Conservation (phyloP, 2,113 vertebrate species). For the Probosciger aterrimus region DNA sequence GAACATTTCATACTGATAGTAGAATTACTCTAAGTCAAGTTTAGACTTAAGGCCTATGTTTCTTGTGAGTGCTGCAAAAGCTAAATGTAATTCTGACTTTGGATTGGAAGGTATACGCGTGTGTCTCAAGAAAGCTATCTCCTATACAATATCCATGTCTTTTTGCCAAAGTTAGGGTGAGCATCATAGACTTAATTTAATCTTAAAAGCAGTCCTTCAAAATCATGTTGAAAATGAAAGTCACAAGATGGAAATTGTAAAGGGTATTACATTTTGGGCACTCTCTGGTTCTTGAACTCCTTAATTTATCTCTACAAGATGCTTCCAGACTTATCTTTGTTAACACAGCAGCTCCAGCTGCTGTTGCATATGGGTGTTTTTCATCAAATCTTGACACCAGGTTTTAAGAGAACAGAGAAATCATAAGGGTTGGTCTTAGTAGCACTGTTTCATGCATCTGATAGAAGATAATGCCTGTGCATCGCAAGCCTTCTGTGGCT, state of each 20-base stretch:
- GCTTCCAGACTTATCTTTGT: background rate
- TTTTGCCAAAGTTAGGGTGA: background rate
- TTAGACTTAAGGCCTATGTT: background rate
- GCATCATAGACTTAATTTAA: background rate
- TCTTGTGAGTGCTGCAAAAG: background rate
- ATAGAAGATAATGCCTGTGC: background rate
- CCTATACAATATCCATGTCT: rapidly evolving
- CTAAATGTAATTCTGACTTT: background rate
- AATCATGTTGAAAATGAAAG: background rate
- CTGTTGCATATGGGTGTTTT: background rate
- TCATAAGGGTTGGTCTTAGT: background rate
- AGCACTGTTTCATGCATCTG: background rate
- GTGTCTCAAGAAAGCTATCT: background rate
- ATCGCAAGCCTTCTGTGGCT: background rate
- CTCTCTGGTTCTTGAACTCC: background rate
- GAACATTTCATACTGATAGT: background rate
- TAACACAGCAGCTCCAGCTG: background rate
- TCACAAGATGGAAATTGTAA: background rate
- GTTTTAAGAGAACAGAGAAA: background rate
- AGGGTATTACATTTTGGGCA: background rate
- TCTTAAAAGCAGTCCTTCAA: background rate
- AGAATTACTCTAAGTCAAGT: background rate
- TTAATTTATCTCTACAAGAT: background rate
- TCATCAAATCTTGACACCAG: background rate
- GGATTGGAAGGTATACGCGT: background rate